A percentile compares a stretch with the other conserved stretches of the same genome.
phyloP scores from a whole-genome alignment of 2,113 vertebrate species.

The Neogale vison region DNA sequence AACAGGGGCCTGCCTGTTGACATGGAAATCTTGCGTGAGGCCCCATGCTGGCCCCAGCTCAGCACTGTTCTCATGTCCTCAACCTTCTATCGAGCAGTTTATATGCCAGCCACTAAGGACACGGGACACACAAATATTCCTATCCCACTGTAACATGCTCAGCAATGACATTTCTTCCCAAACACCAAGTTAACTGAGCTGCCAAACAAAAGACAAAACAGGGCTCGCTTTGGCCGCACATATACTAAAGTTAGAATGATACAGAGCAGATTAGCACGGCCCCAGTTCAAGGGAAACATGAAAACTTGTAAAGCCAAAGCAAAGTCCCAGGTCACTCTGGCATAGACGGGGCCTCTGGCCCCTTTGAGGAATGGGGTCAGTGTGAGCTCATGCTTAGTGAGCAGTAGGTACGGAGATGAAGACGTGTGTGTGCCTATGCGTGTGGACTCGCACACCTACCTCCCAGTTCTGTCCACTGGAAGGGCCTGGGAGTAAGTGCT shows the following conservation, averaged over 20 bases:
- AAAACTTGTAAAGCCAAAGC: background rate
- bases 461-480: too few relatives aligned
- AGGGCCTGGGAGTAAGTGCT: background rate
- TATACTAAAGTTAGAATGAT: background rate
- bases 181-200: too few relatives aligned
- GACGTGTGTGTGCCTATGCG: accelerated
- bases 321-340: background rate
- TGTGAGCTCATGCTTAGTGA: accelerated
- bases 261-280: background rate
- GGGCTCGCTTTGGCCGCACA: background rate
- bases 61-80: background rate
- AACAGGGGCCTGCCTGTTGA: accelerated
- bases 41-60: background rate
- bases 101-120: accelerated
- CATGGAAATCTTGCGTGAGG: background rate
- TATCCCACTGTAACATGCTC: background rate
- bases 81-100: background rate
- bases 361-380: accelerated
- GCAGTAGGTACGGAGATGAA: accelerated
- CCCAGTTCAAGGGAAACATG: background rate
- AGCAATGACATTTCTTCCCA: background rate
- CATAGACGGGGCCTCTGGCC: background rate
- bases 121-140: background rate
- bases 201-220: background rate
- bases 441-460: background rate